Evolutionary conservation across 2,888 invertebrate genomes (phyloP).

Genomic region (Machimus rusticus): DNA sequence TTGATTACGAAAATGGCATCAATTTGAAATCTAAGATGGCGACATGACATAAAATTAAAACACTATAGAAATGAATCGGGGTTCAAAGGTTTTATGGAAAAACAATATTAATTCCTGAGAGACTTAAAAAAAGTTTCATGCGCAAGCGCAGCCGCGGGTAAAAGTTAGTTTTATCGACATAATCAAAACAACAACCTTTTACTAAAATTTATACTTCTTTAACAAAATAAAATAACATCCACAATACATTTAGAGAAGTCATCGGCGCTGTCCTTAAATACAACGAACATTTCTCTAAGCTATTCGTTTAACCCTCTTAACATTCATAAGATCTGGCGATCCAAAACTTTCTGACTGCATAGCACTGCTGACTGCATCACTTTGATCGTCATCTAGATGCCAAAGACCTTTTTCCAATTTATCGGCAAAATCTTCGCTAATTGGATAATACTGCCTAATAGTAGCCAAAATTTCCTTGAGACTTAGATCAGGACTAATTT

Average conservation of each 20-base stretch:
- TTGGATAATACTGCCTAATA: slow-evolving; percentile 9
- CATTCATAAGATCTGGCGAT: background rate
- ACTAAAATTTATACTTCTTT: background rate
- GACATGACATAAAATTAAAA: too few relatives aligned
- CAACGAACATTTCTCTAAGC: background rate
- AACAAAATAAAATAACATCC: background rate
- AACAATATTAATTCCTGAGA: too few relatives aligned
- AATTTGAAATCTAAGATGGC: too few relatives aligned
- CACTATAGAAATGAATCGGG: too few relatives aligned
- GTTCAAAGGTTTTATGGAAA: too few relatives aligned
- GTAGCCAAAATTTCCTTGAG: slow-evolving; percentile 18
- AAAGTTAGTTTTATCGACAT: background rate
- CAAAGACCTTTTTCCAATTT: background rate
- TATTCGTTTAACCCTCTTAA: background rate
- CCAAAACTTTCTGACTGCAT: background rate
- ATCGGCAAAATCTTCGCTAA: background rate
- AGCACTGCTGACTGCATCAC: background rate
- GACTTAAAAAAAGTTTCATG: too few relatives aligned
- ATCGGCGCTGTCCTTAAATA: background rate
- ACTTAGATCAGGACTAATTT: background rate
- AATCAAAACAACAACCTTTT: background rate
- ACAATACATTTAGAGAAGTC: background rate
- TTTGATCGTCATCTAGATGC: background rate
- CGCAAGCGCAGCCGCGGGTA: too few relatives aligned
- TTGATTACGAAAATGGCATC: too few relatives aligned